Conservation (phyloP, 1,140 invertebrate species). For the Dreissena polymorpha region DNA sequence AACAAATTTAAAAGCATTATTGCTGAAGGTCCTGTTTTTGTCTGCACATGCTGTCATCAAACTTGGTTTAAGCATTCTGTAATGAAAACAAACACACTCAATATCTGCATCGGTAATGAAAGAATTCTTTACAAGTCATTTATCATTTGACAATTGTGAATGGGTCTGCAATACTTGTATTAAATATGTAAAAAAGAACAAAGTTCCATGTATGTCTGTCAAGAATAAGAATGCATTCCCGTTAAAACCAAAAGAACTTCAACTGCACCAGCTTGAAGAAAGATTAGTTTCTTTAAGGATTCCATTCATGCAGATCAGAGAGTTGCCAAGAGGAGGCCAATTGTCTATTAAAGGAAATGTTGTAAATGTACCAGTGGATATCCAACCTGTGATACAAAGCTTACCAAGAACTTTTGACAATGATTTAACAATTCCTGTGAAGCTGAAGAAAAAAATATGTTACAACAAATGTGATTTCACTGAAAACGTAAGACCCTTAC, state of each 20-base stretch:
- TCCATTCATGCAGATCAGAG: no score
- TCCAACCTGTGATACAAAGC: background rate
- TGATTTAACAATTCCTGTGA: background rate
- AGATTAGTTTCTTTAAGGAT: no score
- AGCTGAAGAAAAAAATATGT: constrained; percentile 15
- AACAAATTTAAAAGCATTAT: constrained; percentile 30
- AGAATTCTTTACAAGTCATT: background rate
- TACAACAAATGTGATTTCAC: no score
- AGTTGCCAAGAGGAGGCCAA: constrained; percentile 18
- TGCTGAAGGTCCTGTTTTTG: constrained; percentile 28
- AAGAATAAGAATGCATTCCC: background rate
- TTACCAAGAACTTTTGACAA: background rate
- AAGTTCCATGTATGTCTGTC: background rate
- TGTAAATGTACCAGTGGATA: constrained; percentile 23
- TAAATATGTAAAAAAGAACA: background rate
- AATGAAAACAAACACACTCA: background rate
- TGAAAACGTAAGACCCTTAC: background rate
- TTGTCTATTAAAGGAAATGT: constrained; percentile 12
- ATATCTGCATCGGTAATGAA: background rate
- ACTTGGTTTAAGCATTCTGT: constrained; percentile 25
- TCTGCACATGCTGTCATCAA: constrained; percentile 37
- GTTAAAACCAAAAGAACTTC: constrained; percentile 1
- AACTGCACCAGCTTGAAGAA: constrained; percentile 19
- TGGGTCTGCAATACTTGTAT: constrained; percentile 8
- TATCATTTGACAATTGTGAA: constrained; percentile 23